Evolutionary conservation across 2,888 invertebrate species (phyloP).

Genomic region (Agapostemon virescens): DNA sequence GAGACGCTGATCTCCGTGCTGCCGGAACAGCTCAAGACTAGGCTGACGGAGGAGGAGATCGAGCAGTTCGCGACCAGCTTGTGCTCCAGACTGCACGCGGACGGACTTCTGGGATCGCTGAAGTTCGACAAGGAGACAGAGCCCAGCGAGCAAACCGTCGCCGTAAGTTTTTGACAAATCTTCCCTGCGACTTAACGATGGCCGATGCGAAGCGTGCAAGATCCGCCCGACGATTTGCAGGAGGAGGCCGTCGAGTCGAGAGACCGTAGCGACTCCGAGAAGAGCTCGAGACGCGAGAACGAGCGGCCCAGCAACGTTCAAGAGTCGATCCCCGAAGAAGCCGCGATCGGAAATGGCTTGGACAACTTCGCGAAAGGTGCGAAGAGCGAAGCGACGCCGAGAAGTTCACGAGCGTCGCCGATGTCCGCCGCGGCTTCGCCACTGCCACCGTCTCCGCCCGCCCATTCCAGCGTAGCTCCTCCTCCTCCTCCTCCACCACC

Average conservation of each 20-base stretch:
- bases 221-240: slow-evolving; percentile 14
- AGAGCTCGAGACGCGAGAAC: slow-evolving; percentile 20
- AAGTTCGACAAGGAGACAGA: slow-evolving; percentile 74
- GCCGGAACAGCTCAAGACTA: slow-evolving; percentile 85
- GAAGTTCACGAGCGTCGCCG: background rate
- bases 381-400: background rate
- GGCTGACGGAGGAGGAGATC: slow-evolving; percentile 87
- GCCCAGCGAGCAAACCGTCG: slow-evolving; percentile 22
- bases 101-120: slow-evolving; percentile 90
- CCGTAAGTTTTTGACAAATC: slow-evolving; percentile 18
- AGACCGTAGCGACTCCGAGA: slow-evolving; percentile 37
- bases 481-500: slow-evolving; percentile 77
- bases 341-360: background rate
- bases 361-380: slow-evolving; percentile 2
- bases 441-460: slow-evolving; percentile 78
- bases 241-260: slow-evolving; percentile 15
- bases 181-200: background rate
- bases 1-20: slow-evolving; percentile 93
- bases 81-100: slow-evolving; percentile 92
- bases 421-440: slow-evolving; percentile 69
- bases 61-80: slow-evolving; percentile 90
- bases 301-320: slow-evolving; percentile 16
- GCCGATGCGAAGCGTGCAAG: background rate
- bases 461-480: slow-evolving; percentile 63
- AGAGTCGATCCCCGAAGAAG: slow-evolving; percentile 8